Percentiles rank a stretch among this genome's conserved stretches.
Evolutionary conservation across 2,888 invertebrate species (phyloP).

Genomic region (Cremastinae sp.): DNA sequence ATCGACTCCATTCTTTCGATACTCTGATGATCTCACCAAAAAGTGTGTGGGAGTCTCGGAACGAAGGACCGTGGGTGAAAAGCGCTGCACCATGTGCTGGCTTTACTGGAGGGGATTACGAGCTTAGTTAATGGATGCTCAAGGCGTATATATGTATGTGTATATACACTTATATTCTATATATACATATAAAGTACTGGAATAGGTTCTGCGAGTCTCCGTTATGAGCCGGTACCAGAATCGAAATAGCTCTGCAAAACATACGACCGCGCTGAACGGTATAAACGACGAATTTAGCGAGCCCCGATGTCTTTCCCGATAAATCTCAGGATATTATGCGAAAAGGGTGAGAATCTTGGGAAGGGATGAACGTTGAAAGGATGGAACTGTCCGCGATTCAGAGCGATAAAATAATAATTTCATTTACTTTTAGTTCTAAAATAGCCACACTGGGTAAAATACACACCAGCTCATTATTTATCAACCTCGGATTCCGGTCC

Average conservation of each 20-base stretch:
- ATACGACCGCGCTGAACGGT: slow-evolving; percentile 53
- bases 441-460: no score
- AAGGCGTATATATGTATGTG: no score
- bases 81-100: slow-evolving; percentile 77
- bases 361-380: slow-evolving; percentile 7
- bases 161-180: no score
- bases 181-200: slow-evolving; percentile 60
- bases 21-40: no score
- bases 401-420: neutral
- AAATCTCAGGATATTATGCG: slow-evolving; percentile 66
- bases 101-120: slow-evolving; percentile 78
- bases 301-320: slow-evolving; percentile 71
- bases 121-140: slow-evolving; percentile 79
- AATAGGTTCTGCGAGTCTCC: no score
- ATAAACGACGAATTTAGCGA: slow-evolving; percentile 70
- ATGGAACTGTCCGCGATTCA: slow-evolving; percentile 20
- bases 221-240: neutral
- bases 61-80: slow-evolving; percentile 70
- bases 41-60: slow-evolving; percentile 5
- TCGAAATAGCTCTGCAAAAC: slow-evolving; percentile 33
- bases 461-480: no score
- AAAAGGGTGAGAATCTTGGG: slow-evolving; percentile 33
- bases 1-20: neutral
- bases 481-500: no score
- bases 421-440: no score